Conservation (phyloP, 2,888 invertebrate genomes). For the Lasioglossum marginatum region DNA sequence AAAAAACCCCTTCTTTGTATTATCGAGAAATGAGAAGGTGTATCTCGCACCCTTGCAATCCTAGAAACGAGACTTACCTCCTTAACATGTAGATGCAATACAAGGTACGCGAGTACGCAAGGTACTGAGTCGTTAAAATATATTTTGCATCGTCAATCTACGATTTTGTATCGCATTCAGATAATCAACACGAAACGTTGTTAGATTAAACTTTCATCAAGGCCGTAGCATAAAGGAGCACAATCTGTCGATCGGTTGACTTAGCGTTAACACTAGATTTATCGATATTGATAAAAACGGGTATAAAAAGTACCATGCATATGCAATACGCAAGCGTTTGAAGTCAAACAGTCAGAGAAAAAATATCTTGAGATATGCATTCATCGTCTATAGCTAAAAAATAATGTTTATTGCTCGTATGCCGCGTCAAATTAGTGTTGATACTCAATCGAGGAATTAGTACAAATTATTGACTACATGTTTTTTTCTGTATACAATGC, state of each 20-base stretch:
- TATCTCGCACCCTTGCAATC: no score
- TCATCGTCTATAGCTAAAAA: neutral
- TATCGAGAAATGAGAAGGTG: no score
- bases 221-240: neutral
- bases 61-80: no score
- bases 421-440: neutral
- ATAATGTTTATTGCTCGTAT: neutral
- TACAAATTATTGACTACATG: neutral
- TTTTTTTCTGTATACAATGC: conserved; percentile 18
- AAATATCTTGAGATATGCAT: neutral
- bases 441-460: neutral
- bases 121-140: neutral
- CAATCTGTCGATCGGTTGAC: neutral
- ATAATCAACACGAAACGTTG: neutral
- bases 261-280: neutral
- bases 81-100: neutral
- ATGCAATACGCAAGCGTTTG: neutral
- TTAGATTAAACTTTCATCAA: neutral
- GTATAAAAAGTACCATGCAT: neutral
- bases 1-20: no score
- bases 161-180: neutral
- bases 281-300: neutral
- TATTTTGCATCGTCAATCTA: neutral
- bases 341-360: neutral
- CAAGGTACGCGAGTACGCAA: neutral